phyloP scores from a whole-genome alignment of 1,140 invertebrate genomes.

The Aphaenogaster ashmeadi region DNA sequence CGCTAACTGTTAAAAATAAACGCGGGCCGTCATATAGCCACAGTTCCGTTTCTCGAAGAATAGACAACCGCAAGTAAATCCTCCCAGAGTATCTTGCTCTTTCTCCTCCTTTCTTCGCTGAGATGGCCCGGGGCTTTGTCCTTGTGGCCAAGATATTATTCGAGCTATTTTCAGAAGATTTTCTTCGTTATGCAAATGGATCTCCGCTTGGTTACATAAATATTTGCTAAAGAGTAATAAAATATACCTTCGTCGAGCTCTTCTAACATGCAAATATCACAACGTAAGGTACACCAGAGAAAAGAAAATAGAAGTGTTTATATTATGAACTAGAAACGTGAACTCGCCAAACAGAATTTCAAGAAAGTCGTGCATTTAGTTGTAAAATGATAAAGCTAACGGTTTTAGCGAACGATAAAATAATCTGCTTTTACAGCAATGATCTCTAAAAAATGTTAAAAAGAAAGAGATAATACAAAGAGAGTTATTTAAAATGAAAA shows the following conservation, averaged over 20 bases:
- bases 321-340: not conserved
- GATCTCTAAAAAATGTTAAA: not conserved
- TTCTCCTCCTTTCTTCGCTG: conserved; percentile 15
- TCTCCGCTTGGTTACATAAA: conserved; percentile 61
- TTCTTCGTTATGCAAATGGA: conserved; percentile 57
- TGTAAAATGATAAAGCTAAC: not conserved
- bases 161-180: conserved; percentile 46
- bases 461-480: not conserved
- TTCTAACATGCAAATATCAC: not conserved
- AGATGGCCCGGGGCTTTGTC: conserved; percentile 13
- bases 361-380: not conserved
- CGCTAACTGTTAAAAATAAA: conserved; percentile 28
- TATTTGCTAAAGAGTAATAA: conserved; percentile 56
- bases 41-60: conserved; percentile 4
- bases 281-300: not conserved
- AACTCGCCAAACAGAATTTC: not conserved
- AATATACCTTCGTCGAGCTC: conserved; percentile 33
- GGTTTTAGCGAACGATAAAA: not conserved
- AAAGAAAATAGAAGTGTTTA: not conserved
- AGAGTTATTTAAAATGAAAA: not conserved
- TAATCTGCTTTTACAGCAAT: not conserved
- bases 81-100: not conserved
- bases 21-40: too few relatives aligned
- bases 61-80: conserved; percentile 36
- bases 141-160: conserved; percentile 41